Evolutionary conservation across 2,113 vertebrate species (phyloP).

Genomic region (human (Homo sapiens)): GRCh38 chr17:64579001-64579500

Average conservation of each 20-base stretch:
- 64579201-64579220: neutral
- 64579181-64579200: neutral
- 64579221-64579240: neutral
- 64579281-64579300: neutral
- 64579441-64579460: constrained; percentile 46
- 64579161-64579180: neutral
- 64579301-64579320: constrained; percentile 12
- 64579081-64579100: neutral
- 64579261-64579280: neutral
- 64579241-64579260: neutral
- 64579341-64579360: constrained; percentile 38
- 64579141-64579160: neutral
- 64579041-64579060: neutral
- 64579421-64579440: neutral
- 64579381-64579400: neutral
- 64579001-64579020: constrained; percentile 8
- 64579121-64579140: constrained; percentile 33
- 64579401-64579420: neutral
- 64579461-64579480: neutral
- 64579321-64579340: constrained; percentile 6
- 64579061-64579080: neutral
- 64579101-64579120: constrained; percentile 3
- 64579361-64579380: constrained; percentile 17
- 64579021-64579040: neutral
- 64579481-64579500: neutral